phyloP scores from a whole-genome alignment of 2,888 invertebrate genomes.

The Agrochola macilenta region DNA sequence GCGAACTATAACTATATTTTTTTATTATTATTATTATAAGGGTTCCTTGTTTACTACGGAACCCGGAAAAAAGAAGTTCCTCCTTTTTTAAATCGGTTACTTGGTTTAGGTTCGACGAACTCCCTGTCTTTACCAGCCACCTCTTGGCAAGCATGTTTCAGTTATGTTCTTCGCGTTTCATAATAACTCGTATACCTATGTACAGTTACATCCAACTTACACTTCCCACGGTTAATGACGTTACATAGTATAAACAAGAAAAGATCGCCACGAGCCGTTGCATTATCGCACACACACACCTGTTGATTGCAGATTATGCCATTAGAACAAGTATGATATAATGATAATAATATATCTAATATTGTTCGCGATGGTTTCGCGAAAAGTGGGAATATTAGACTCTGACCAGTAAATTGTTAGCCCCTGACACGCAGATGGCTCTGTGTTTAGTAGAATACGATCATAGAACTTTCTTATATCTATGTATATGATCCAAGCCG shows the following conservation, averaged over 20 bases:
- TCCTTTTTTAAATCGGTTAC: too few species aligned
- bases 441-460: background rate
- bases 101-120: background rate
- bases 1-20: too few species aligned
- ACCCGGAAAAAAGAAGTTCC: too few species aligned
- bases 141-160: background rate
- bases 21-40: too few species aligned
- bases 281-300: conserved; percentile 45
- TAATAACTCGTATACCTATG: background rate
- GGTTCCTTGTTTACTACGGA: too few species aligned
- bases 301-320: conserved; percentile 38
- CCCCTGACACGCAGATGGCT: too few species aligned
- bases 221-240: conserved; percentile 47
- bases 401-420: background rate
- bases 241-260: conserved; percentile 17
- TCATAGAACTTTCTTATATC: too few species aligned
- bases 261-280: conserved; percentile 44
- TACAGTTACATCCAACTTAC: background rate
- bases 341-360: background rate
- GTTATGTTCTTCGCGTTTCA: conserved; percentile 12
- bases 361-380: background rate
- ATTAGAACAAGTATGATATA: conserved; percentile 1
- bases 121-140: background rate
- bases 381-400: background rate
- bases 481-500: background rate